Percentiles rank a stretch among this genome's conserved stretches.
These are phyloP conservation scores for Bemisia tabaci DNA, from an alignment of 1,140 invertebrate genomes.

Conservation along the genomic window DNA sequence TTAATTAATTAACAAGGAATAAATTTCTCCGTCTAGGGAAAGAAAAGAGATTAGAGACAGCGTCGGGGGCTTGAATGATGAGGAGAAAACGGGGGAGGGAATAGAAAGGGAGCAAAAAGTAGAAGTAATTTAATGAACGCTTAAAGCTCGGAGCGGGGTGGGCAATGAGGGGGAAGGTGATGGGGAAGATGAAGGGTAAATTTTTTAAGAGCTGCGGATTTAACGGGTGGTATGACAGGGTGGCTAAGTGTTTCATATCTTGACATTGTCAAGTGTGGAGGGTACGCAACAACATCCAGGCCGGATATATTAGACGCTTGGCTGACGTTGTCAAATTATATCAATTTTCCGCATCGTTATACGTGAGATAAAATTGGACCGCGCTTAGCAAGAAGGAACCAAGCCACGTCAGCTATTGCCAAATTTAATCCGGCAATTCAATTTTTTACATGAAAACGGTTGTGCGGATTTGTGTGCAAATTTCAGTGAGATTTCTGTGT, in stretches of 20 bases:
- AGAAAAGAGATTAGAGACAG: background rate
- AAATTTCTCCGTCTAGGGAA: background rate
- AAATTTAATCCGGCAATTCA: too few species aligned
- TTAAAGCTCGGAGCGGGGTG: background rate
- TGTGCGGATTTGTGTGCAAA: too few species aligned
- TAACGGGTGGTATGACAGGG: background rate
- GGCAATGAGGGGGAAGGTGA: background rate
- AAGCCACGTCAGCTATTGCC: too few species aligned
- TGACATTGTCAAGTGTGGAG: too few species aligned
- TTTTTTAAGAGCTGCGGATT: background rate
- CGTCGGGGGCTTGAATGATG: background rate
- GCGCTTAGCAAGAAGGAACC: too few species aligned
- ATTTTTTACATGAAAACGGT: too few species aligned
- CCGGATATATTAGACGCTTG: too few species aligned
- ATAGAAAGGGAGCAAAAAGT: background rate
- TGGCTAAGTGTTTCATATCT: background rate
- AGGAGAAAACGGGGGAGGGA: background rate
- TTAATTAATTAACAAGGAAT: background rate
- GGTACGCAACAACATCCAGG: too few species aligned
- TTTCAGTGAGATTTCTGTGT: too few species aligned
- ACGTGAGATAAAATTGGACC: too few species aligned
- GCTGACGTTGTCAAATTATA: too few species aligned
- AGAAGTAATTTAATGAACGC: background rate
- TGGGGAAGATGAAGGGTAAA: background rate
- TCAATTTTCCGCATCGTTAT: too few species aligned